Conservation (phyloP, 2,113 vertebrate genomes). For the Trogon surrucura region DNA sequence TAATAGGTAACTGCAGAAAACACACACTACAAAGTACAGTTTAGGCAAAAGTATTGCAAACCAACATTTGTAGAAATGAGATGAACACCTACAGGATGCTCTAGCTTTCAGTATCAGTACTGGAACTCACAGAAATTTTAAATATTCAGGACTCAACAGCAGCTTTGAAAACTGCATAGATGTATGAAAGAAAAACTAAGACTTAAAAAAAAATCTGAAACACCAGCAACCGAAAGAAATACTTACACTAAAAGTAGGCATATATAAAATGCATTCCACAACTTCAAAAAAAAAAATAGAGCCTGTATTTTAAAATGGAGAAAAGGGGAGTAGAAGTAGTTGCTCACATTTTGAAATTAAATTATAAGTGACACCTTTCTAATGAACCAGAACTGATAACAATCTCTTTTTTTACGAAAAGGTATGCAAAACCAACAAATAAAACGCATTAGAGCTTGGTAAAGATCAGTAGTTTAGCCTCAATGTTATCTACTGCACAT, state of each 20-base stretch:
- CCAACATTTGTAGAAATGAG: neutral
- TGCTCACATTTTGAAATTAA: conserved; percentile 50
- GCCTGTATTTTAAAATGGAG: neutral
- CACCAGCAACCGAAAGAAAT: neutral
- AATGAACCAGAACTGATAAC: conserved; percentile 78
- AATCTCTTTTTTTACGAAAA: conserved; percentile 65
- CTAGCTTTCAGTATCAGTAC: neutral
- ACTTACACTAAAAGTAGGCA: neutral
- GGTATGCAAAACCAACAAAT: conserved; percentile 71
- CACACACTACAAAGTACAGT: neutral
- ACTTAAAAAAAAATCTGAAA: neutral
- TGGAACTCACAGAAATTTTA: neutral
- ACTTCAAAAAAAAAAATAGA: conserved; percentile 29
- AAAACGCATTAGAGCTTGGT: conserved; percentile 72
- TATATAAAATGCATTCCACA: neutral
- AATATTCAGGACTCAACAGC: neutral
- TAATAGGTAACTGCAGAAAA: neutral
- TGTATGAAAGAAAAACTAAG: neutral
- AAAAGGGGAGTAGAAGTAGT: neutral
- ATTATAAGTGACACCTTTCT: conserved; percentile 71
- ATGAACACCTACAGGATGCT: neutral
- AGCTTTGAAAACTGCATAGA: neutral
- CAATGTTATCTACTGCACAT: conserved; percentile 75
- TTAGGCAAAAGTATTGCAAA: neutral
- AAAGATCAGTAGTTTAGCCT: conserved; percentile 71